Evolutionary conservation across 2,888 invertebrate genomes (phyloP).

Genomic region (Ceratothoa steindachneri): DNA sequence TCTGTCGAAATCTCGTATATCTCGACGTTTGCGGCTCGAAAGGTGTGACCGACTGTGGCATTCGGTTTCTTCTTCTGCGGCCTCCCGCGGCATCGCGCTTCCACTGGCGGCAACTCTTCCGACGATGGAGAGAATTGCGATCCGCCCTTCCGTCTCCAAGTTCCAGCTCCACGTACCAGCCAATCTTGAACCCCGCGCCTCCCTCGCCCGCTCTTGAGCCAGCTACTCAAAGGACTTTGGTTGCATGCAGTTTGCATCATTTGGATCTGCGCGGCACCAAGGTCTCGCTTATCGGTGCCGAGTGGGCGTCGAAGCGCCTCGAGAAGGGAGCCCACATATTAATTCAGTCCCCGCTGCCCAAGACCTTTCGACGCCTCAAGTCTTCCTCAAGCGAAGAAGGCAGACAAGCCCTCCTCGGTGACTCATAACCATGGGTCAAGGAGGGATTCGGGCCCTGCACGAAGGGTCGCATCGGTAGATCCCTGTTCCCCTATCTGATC

Average conservation of each 20-base stretch:
- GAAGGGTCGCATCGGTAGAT: neutral
- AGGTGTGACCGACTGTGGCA: slow-evolving; percentile 39
- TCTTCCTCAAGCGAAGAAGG: slow-evolving; percentile 9
- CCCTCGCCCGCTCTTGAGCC: slow-evolving; percentile 25
- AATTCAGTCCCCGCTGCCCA: neutral
- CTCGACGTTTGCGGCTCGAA: slow-evolving; percentile 34
- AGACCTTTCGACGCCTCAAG: neutral
- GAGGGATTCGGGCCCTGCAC: neutral
- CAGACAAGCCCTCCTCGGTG: neutral
- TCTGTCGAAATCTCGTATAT: slow-evolving; percentile 23
- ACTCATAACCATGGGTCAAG: neutral
- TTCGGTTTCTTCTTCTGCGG: slow-evolving; percentile 30
- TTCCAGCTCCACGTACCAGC: slow-evolving; percentile 26
- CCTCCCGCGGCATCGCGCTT: slow-evolving; percentile 31
- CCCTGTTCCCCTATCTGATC: neutral
- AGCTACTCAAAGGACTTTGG: slow-evolving; percentile 26
- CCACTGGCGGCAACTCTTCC: slow-evolving; percentile 39
- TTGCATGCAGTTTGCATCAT: slow-evolving; percentile 25
- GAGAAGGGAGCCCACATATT: slow-evolving; percentile 14
- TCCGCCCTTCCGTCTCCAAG: slow-evolving; percentile 17
- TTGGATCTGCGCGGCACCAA: slow-evolving; percentile 39
- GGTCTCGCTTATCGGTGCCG: slow-evolving; percentile 19
- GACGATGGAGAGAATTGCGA: slow-evolving; percentile 32
- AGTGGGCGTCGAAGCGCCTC: slow-evolving; percentile 27
- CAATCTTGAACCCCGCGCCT: slow-evolving; percentile 15